These are phyloP conservation scores for Caenorhabditis doughertyi DNA, from an alignment of 2,888 invertebrate species.

Conservation along the genomic window DNA sequence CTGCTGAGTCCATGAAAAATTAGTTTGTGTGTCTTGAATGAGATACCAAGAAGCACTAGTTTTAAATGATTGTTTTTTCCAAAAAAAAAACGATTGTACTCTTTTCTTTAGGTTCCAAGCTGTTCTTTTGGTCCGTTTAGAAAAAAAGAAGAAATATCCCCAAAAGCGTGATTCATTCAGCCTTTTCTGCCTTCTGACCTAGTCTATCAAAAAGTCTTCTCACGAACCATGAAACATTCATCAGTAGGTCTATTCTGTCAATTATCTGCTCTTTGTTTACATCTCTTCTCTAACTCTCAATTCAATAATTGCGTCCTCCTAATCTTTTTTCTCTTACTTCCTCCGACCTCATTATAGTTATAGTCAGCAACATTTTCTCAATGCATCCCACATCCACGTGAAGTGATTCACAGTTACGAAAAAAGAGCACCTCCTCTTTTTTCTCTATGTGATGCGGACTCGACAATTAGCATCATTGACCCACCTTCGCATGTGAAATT, in stretches of 20 bases:
- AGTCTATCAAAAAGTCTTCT: slow-evolving; percentile 33
- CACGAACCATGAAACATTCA: slow-evolving; percentile 54
- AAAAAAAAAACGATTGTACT: not conserved
- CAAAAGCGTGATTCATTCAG: slow-evolving; percentile 22
- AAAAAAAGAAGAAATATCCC: not conserved
- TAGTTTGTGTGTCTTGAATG: not conserved
- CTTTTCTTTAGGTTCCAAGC: not conserved
- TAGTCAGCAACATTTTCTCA: slow-evolving; percentile 42
- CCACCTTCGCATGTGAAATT: slow-evolving; percentile 39
- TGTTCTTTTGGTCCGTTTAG: not conserved
- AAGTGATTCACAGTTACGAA: slow-evolving; percentile 48
- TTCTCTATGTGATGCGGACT: slow-evolving; percentile 12
- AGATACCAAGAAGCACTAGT: not conserved
- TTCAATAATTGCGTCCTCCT: slow-evolving; percentile 39
- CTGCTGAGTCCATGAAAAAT: not conserved
- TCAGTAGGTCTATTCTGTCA: slow-evolving; percentile 38
- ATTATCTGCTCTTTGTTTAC: slow-evolving; percentile 51
- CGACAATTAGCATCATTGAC: slow-evolving; percentile 53
- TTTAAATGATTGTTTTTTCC: not conserved
- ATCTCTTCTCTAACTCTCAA: slow-evolving; percentile 2
- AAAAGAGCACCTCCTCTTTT: not conserved
- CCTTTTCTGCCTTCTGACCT: slow-evolving; percentile 46
- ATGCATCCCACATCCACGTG: slow-evolving; percentile 1
- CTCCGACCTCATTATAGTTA: slow-evolving; percentile 53
- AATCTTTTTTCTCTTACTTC: slow-evolving; percentile 24